Conservation (phyloP, 2,113 vertebrate species). For the Phainopepla nitens region DNA sequence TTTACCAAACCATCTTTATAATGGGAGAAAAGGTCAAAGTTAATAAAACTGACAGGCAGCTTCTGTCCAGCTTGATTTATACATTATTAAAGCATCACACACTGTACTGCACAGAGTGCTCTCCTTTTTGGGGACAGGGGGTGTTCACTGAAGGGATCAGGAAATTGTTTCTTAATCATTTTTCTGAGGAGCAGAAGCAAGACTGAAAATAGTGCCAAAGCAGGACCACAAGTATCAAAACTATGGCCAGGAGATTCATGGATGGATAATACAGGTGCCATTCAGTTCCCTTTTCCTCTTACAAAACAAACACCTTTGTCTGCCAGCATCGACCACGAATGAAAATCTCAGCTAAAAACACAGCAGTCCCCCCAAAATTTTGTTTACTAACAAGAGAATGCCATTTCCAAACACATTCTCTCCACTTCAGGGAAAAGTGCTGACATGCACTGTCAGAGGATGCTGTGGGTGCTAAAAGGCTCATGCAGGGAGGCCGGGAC, state of each 20-base stretch:
- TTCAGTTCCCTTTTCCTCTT: neutral
- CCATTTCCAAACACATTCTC: neutral
- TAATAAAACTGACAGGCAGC: constrained; percentile 78
- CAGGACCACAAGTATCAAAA: neutral
- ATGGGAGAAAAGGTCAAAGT: constrained; percentile 82
- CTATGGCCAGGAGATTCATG: neutral
- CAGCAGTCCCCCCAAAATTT: neutral
- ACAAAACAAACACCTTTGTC: constrained; percentile 9
- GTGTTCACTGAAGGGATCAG: constrained; percentile 2
- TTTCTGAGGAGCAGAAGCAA: constrained; percentile 28
- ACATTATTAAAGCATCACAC: constrained; percentile 71
- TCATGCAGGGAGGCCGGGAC: neutral
- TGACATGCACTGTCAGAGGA: neutral
- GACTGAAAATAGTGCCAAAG: neutral
- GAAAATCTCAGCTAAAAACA: neutral
- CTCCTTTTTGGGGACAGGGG: neutral
- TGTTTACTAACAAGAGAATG: neutral
- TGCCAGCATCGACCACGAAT: neutral
- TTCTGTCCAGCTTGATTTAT: constrained; percentile 71
- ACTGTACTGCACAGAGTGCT: constrained; percentile 22
- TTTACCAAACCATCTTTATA: constrained; percentile 74
- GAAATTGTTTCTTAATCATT: constrained; percentile 24
- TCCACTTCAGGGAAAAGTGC: neutral
- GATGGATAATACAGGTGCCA: neutral
- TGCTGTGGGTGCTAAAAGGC: neutral